Base-by-base conservation (phyloP, 2,113 vertebrate species). In the Semnornis frantzii region DNA sequence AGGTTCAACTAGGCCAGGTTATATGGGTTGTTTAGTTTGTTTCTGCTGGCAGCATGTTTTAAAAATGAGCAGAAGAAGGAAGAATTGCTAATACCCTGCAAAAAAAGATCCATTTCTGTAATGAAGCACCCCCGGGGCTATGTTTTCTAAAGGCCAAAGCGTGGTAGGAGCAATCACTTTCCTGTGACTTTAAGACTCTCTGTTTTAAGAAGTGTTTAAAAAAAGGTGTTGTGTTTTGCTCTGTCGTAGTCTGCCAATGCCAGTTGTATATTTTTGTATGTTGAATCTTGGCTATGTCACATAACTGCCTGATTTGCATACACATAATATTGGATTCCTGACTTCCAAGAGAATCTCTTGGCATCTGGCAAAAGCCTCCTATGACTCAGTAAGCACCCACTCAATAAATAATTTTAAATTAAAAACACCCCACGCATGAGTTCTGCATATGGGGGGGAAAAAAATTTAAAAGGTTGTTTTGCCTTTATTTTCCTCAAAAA, bases 371-470 rank as follows among this genome's bases (percentile, higher is more conserved):
- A 4, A 88, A 89, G 63, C 82, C 89, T 34, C 70, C 5, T 66
- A 3, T 94, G 87, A 93, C 30, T 95, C 93, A 93, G 54, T 73
- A n/a, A 72, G 17, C 73, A 33, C 89, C 76, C 85, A 85, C 85
- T 85, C 70, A 69, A 5, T 81, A 96, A 97, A 92, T 88, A 90
- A 94, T 83, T 25, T 90, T 70, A 90, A 85, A 93, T 88, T 52
- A 59, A 91, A 83, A 92, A 20, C 50, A 86, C 8, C 66, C 79
- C 70, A 75, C 15, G 0, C 82, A 8, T 59, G 39, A 58, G 34
- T 46, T 84, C 31, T 81, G 52, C 34, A 20, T 90, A n/a, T 1
- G 48, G 28, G 25, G 37, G 37, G 11, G 11, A 39, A 39, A 39
- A 39, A 39, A 39, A 11, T 39, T 39, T 9, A 39, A 39, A 39